Conservation (phyloP, 2,888 invertebrate species). For the Melitaea athalia region DNA sequence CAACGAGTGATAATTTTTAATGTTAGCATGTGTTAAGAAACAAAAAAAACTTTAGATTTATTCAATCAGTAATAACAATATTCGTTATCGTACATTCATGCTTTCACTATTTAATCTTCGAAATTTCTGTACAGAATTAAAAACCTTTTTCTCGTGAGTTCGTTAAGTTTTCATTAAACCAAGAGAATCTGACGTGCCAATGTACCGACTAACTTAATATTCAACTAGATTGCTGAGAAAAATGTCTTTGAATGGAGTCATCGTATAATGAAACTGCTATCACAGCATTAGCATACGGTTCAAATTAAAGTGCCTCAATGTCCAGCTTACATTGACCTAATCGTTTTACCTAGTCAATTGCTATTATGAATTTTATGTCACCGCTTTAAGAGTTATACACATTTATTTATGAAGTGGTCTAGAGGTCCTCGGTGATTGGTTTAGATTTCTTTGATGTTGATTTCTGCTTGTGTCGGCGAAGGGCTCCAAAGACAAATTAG, state of each 20-base stretch:
- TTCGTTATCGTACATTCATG: too few relatives aligned
- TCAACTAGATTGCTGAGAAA: slow-evolving; percentile 17
- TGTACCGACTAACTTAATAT: slow-evolving; percentile 6
- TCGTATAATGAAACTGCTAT: slow-evolving; percentile 23
- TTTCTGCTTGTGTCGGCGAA: slow-evolving; percentile 25
- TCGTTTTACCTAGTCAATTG: neutral
- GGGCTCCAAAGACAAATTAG: slow-evolving; percentile 27
- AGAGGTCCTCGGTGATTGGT: slow-evolving; percentile 1
- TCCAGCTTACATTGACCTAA: slow-evolving; percentile 16
- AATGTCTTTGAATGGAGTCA: slow-evolving; percentile 12
- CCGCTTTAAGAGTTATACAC: neutral
- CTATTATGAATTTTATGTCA: slow-evolving; percentile 13
- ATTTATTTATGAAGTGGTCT: neutral
- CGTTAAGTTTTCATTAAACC: neutral
- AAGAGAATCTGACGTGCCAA: slow-evolving; percentile 4
- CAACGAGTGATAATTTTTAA: too few relatives aligned
- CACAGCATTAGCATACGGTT: slow-evolving; percentile 26
- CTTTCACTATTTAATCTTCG: too few relatives aligned
- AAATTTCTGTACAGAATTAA: too few relatives aligned
- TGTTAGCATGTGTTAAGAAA: too few relatives aligned
- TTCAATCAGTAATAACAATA: too few relatives aligned
- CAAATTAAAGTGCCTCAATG: slow-evolving; percentile 20
- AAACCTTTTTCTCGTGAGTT: neutral
- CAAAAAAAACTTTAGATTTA: too few relatives aligned
- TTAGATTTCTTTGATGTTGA: slow-evolving; percentile 27